Evolutionary conservation across 2,797 vertebrate species (phyloP).

Genomic region (Pyrocephalus nanus): DNA sequence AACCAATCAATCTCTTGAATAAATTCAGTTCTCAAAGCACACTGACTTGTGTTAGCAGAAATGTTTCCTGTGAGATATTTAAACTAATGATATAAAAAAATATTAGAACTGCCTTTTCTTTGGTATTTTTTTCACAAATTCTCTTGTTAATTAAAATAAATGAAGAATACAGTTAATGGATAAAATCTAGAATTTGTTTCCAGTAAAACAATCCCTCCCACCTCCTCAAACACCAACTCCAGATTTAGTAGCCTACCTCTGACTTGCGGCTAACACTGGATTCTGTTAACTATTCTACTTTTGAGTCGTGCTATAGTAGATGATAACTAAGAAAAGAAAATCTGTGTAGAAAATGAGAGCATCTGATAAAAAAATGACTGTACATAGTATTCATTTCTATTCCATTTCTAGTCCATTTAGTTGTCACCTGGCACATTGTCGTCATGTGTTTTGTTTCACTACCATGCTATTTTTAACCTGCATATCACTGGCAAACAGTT

Average conservation of each 20-base stretch:
- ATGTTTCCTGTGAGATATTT: neutral
- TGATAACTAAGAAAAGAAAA: neutral
- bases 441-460: neutral
- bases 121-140: neutral
- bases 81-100: neutral
- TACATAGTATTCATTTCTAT: neutral
- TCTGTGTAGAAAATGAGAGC: neutral
- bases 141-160: neutral
- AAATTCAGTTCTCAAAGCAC: neutral
- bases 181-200: neutral
- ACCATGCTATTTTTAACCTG: neutral
- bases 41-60: neutral
- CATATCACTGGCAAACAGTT: neutral
- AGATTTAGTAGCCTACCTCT: neutral
- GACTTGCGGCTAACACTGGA: neutral
- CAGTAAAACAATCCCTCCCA: neutral
- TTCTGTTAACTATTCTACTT: neutral
- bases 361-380: neutral
- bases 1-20: neutral
- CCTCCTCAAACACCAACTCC: neutral
- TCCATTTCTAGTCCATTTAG: neutral
- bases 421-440: neutral
- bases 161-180: neutral
- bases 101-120: neutral
- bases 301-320: neutral